These are phyloP conservation scores for Fregata magnificens DNA, from an alignment of 2,113 vertebrate genomes.

Conservation along the genomic window DNA sequence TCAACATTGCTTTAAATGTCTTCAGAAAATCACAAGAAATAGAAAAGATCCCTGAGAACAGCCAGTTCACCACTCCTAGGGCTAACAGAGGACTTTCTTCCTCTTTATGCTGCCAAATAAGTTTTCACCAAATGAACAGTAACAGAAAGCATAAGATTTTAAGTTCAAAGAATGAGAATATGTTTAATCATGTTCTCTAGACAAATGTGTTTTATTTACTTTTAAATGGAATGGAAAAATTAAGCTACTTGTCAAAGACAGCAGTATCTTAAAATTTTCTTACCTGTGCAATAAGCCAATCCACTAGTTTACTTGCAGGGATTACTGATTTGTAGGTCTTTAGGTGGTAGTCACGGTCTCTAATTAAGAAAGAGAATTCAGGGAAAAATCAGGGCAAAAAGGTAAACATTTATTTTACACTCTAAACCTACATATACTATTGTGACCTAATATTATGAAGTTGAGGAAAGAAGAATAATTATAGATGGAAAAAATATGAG, in stretches of 20 bases:
- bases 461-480: not conserved
- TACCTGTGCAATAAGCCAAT: constrained; percentile 97
- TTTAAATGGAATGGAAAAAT: not conserved
- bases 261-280: not conserved
- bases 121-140: not conserved
- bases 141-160: not conserved
- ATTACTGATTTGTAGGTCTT: constrained; percentile 98
- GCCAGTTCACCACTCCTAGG: not conserved
- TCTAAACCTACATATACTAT: not conserved
- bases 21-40: not conserved
- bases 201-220: not conserved
- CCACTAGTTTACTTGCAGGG: constrained; percentile 92
- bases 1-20: not conserved
- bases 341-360: constrained; percentile 93
- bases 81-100: not conserved
- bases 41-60: not conserved
- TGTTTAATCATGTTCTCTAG: not conserved
- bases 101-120: not conserved
- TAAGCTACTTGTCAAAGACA: not conserved
- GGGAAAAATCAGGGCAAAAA: not conserved
- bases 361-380: constrained; percentile 56
- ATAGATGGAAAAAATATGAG: not conserved
- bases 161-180: not conserved
- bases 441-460: not conserved
- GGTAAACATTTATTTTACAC: not conserved